These are phyloP conservation scores for Psammodynastes pulverulentus DNA, from an alignment of 2,113 vertebrate species.

Conservation along the genomic window DNA sequence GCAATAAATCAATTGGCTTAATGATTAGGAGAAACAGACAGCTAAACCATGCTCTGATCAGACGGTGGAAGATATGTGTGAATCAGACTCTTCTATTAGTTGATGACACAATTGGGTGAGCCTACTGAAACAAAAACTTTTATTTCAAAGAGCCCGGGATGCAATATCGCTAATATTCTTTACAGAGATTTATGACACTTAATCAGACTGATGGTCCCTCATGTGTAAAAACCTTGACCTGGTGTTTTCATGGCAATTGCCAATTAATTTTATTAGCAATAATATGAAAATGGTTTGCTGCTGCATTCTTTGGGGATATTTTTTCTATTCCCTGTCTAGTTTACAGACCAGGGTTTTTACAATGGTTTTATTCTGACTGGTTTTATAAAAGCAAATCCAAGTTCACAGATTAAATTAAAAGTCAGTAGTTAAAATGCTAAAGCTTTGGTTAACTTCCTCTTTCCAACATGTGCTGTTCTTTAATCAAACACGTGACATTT, in stretches of 20 bases:
- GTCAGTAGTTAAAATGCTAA: neutral
- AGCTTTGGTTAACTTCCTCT: neutral
- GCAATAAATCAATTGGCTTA: neutral
- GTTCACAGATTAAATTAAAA: neutral
- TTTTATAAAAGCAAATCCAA: neutral
- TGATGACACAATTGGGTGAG: neutral
- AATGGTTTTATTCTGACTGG: neutral
- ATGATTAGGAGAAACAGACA: neutral
- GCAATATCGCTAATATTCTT: neutral
- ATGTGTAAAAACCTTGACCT: neutral
- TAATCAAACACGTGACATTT: neutral
- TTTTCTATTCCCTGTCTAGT: neutral
- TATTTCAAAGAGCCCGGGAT: neutral
- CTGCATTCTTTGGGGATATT: neutral
- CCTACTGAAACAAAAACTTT: neutral
- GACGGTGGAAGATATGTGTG: neutral
- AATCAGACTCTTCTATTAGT: neutral
- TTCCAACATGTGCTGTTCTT: neutral
- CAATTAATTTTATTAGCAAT: neutral
- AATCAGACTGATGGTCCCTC: neutral
- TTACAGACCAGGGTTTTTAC: neutral
- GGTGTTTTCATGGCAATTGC: neutral
- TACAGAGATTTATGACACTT: neutral
- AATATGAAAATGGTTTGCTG: neutral
- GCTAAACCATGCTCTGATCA: neutral